Percentiles rank a stretch among this genome's conserved stretches.
Evolutionary conservation across 2,888 invertebrate species (phyloP).

Genomic region (Coelinius sp.): DNA sequence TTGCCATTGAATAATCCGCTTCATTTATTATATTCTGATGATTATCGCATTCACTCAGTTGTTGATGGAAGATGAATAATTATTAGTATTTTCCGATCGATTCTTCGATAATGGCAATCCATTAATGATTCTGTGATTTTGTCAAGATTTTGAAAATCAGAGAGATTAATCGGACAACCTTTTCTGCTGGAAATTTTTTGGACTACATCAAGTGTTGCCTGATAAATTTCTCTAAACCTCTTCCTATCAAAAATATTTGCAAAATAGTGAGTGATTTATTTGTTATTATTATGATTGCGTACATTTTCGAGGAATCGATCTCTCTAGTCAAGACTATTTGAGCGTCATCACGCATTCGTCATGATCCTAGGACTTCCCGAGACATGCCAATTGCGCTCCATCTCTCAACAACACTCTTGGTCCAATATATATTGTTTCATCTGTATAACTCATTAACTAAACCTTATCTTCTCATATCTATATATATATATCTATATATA

Average conservation of each 20-base stretch:
- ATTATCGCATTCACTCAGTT: conserved; percentile 16
- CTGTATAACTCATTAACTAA: conserved; percentile 6
- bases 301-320: neutral
- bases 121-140: neutral
- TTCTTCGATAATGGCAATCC: neutral
- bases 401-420: conserved; percentile 19
- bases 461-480: neutral
- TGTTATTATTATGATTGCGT: neutral
- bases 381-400: neutral
- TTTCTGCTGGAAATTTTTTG: neutral
- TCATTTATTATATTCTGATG: conserved; percentile 5
- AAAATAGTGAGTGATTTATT: neutral
- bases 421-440: conserved; percentile 23
- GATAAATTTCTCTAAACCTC: neutral
- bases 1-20: conserved; percentile 39
- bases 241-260: neutral
- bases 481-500: no score
- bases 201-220: neutral
- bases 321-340: conserved; percentile 11
- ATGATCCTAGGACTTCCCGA: neutral
- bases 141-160: neutral
- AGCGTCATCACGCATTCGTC: conserved; percentile 1
- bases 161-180: neutral
- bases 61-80: neutral
- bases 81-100: neutral